These are phyloP conservation scores for Brachypodius melanocephalos DNA, from an alignment of 2,113 vertebrate species.

Conservation along the genomic window DNA sequence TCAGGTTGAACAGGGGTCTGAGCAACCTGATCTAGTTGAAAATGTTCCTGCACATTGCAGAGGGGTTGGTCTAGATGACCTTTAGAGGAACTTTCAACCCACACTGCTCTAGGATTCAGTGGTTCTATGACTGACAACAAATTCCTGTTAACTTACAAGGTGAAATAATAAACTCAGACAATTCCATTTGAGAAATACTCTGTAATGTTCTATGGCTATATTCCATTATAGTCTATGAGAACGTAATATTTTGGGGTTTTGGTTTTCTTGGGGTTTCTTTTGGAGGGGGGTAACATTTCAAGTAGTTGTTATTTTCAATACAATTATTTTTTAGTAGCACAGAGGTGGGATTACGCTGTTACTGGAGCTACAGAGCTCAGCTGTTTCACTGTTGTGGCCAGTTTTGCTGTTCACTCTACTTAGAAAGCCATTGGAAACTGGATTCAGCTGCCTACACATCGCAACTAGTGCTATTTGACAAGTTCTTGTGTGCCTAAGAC, in stretches of 20 bases:
- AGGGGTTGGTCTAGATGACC: neutral
- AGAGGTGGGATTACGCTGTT: neutral
- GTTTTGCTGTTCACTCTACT: neutral
- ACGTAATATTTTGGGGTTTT: neutral
- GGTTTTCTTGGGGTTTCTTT: neutral
- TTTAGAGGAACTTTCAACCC: neutral
- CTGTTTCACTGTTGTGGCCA: neutral
- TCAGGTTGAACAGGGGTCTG: neutral
- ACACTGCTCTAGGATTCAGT: neutral
- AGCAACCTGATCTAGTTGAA: neutral
- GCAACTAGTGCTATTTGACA: neutral
- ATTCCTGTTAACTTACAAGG: neutral
- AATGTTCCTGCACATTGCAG: neutral
- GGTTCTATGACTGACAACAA: neutral
- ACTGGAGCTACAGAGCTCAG: neutral
- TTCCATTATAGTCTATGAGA: neutral
- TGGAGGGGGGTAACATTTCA: rapidly evolving
- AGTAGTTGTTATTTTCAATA: neutral
- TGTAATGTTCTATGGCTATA: neutral
- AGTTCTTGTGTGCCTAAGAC: neutral
- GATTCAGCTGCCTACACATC: neutral
- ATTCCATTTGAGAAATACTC: neutral
- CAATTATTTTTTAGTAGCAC: neutral
- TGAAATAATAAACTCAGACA: neutral
- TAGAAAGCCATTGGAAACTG: neutral